Evolutionary conservation across 2,888 invertebrate genomes (phyloP), one percentile per base, ranked within the genome.

Genomic region (Antheraea assamensis): DNA sequence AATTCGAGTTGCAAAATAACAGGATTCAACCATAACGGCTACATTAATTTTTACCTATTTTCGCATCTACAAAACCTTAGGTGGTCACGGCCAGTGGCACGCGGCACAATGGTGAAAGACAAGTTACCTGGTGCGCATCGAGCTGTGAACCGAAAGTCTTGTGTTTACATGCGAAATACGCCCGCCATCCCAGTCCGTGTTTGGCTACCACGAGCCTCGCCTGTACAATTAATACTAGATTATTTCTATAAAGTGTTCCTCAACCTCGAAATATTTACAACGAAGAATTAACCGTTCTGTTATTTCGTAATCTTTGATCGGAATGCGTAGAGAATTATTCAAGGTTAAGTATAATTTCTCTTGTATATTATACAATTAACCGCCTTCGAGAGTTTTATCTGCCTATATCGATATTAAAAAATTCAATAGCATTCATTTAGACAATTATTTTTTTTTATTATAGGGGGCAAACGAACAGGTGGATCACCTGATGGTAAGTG

Each of bases 31-130:
- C 58, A 24, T 27, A 27, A 64, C 1, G 2, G 30, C 8, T 17
- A 10, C 15, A 31, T 31, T 71, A 58, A 68, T 35, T 68, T 73
- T 73, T 82, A 79, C 85, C 83, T 81, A 87, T 71, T 85, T 83
- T 77, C 84, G 77, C 82, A 78, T 92, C 92, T 92, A 81, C 77
- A 78, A 75, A 75, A 78, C 74, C 78, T 79, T 85, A 83, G 0
- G 42, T 42, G 42, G 87, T 89, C 88, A 88, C 87, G 87, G 84
- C 81, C 84, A 82, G 83, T 83, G 88, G 91, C 92, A 91, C 91
- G 90, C 89, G 92, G 92, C 88, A 94, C 94, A 94, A 94, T 94
- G 94, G 94, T 94, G 94, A 94, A 94, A 94, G 94, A 94, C 91
- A 93, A 91, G 90, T 93, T 91, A 90, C 93, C 91, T 94, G 93